These are phyloP conservation scores for Stenichneumon culpator DNA, from an alignment of 2,888 invertebrate species.

Conservation along the genomic window DNA sequence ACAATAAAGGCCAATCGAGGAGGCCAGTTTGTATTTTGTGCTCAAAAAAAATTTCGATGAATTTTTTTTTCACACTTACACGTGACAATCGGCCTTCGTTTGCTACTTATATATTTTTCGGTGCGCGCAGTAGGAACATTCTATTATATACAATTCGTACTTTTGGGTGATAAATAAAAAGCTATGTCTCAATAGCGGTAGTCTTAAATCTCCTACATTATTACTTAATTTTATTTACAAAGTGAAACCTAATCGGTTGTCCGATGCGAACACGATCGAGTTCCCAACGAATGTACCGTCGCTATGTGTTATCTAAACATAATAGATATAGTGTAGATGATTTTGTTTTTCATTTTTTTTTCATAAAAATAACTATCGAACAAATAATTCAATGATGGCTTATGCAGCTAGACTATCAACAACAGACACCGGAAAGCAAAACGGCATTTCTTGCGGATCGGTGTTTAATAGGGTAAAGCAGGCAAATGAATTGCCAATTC, in stretches of 20 bases:
- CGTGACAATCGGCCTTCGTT: slow-evolving; percentile 5
- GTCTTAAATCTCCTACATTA: slow-evolving; percentile 68
- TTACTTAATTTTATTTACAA: slow-evolving; percentile 78
- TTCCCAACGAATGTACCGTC: slow-evolving; percentile 9
- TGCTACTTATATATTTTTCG: neutral
- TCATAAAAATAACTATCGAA: slow-evolving; percentile 70
- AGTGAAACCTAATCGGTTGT: slow-evolving; percentile 42
- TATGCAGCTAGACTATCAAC: slow-evolving; percentile 74
- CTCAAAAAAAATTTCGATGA: slow-evolving; percentile 24
- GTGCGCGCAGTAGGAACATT: slow-evolving; percentile 71
- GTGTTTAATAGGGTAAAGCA: slow-evolving; percentile 51
- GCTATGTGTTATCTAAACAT: slow-evolving; percentile 48
- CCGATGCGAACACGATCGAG: slow-evolving; percentile 14
- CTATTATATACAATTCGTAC: slow-evolving; percentile 73
- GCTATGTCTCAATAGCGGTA: slow-evolving; percentile 59
- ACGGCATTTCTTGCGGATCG: slow-evolving; percentile 60
- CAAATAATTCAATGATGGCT: slow-evolving; percentile 73
- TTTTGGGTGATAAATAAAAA: slow-evolving; percentile 72
- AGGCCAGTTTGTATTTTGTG: slow-evolving; percentile 34
- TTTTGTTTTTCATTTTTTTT: slow-evolving; percentile 49
- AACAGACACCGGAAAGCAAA: slow-evolving; percentile 75
- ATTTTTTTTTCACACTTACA: slow-evolving; percentile 28
- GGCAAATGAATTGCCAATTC: slow-evolving; percentile 54
- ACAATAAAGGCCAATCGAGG: neutral
- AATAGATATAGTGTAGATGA: slow-evolving; percentile 41